Evolutionary conservation across 92 coral and sea anemone genomes (phyloP), one percentile per base, ranked within the genome.

Genomic region (Zoanthus gigantus): DNA sequence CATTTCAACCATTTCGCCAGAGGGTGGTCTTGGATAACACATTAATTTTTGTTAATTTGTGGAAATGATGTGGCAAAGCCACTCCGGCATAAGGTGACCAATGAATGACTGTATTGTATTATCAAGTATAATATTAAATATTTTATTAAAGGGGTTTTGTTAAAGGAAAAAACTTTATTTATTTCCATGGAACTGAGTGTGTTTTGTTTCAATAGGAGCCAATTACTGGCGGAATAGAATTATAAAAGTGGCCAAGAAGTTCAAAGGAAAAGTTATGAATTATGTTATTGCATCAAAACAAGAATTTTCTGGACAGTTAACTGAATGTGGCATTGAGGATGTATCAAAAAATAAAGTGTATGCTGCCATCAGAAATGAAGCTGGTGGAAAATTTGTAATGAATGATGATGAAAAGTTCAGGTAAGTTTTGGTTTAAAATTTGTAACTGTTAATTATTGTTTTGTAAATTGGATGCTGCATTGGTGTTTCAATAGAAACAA

Each of bases 161-260:
- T 37, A 37, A 37, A 37, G 54, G 0, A 50, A 50, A 58, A 58
- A 3, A 0, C 13, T 32, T 47, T 32, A 9, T 63, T 9, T 17
- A 5, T 45, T 28, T 30, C 45, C 44, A 23, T 76, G n/a, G 6
- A 65, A 12, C 52, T 77, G 13, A 15, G 18, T 69, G 4, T 17
- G 45, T 4, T 4, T 53, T 72, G 17, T 71, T 4, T 52, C 3
- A 78, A 37, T 31, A 97, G 99, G 99, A 4, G 92, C 98, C 53
- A 93, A 89, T 88, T 96, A 96, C 84, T 96, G 99, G 99, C 95
- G 99, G 32, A 96, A 96, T 91, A 91, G 99, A 86, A 91, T 96
- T 13, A 31, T 96, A 58, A 96, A 96, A 76, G 97, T 89, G 73
- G 94, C 98, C 73, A 84, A 71, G 52, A 87, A 80, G 30, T 92